Evolutionary conservation across 2,888 invertebrate species (phyloP), one percentile per base, ranked within the genome.

Genomic region (Philaethria dido): DNA sequence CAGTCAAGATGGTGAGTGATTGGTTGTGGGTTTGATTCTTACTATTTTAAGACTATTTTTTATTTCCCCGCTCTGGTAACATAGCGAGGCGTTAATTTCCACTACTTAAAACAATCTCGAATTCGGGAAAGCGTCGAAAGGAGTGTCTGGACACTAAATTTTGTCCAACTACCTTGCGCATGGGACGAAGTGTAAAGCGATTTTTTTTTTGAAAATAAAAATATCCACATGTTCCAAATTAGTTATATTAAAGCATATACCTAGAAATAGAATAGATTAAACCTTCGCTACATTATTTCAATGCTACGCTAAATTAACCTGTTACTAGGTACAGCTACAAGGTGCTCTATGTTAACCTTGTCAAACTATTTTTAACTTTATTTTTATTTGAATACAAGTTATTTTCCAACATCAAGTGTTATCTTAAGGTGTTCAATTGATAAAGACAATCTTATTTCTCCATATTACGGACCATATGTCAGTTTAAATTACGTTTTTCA

Each of bases 321-420:
- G 64, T 68, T 64, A 68, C 68, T 60, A 63, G 50, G 65, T 65
- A 61, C 52, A 61, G 42, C 16, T 33, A 62, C 47, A 61, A 61
- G 42, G 47, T 55, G 64, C 25, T 48, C 64, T 42, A 42, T 22
- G 44, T 0, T 6, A n/a, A 36, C n/a, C 16, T 39, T 61, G 33
- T 29, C 29, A 18, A 18, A 2, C 18, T 14, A 47, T 14, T 33
- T 60, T 33, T 14, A 33, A 20, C 47, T 33, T 33, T 60, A 60
- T 9, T 4, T 0, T 0, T 0, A 13, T n/a, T 1, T 0, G 0
- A 2, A 25, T 39, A 57, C 13, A 42, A n/a, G 4, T 42, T 42
- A 22, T 22, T 25, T 57, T 57, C 13, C 22, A 25, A 5, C 16
- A n/a, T 2, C 42, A 22, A 1, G 9, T n/a, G 9, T 42, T 57